Base-by-base conservation (phyloP, 2,113 vertebrate genomes). In the Riparia riparia region DNA sequence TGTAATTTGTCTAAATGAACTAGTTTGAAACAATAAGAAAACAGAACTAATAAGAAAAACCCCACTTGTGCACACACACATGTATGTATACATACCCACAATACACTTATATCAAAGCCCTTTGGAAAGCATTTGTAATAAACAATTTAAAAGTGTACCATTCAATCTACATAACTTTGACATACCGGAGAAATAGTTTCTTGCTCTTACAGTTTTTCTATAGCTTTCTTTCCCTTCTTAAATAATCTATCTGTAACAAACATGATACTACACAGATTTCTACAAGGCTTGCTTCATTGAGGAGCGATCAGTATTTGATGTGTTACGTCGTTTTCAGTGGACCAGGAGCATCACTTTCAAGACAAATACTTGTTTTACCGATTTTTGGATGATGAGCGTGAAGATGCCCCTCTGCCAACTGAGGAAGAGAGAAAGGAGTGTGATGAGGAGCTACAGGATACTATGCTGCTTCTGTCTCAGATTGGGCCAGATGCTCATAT, bases 361-460 rank as follows among this genome's bases (percentile, higher is more conserved):
- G 99, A 99, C 97, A 99, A 99, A 96, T 99, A 99, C 95, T 98
- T 99, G 79, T 99, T 99, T 97, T 99, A 99, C 96, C 99, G 99
- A 78, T 99, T 99, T 98, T 98, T 99, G 98, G 99, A 99, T 3
- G 99, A 99, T 28, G 99, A 99, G 91, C 95, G 91, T 10, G 99
- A 99, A 63, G 99, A 99, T 53, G 97, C 98, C 28, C 97, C 98
- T 76, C 91, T 98, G 68, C 99, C 99, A 68, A 98, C 97, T 1
- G 99, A 99, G 68, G 99, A 99, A 50, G 98, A 99, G 95, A 98
- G 97, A 91, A 99, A 98, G 93, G 98, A 99, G 94, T 99, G 98
- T 91, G 99, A 99, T 14, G 99, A 99, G 69, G 99, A 99, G 94
- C 98, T 99, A 42, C 99, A 99, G 97, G 99, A 99, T 96, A 99